phyloP scores from a whole-genome alignment of 2,888 invertebrate genomes.

The Tinea semifulvella region DNA sequence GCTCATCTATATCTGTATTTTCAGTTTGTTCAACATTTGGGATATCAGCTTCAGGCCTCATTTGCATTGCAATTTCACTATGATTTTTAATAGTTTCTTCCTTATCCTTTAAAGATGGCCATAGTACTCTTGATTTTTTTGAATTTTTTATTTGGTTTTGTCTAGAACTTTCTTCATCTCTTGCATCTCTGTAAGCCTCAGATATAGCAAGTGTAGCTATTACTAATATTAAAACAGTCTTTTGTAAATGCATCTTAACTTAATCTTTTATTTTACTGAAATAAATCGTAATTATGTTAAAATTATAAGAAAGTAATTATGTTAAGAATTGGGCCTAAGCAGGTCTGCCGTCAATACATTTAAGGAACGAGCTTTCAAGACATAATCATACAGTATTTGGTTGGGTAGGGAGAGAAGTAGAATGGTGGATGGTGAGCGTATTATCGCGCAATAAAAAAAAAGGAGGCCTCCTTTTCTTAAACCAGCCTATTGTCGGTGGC shows the following conservation, averaged over 20 bases:
- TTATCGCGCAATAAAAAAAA: too few relatives aligned
- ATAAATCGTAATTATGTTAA: not conserved
- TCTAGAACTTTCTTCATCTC: not conserved
- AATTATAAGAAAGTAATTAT: not conserved
- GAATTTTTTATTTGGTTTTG: conserved; percentile 1
- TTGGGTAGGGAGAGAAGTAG: too few relatives aligned
- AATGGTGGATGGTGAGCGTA: too few relatives aligned
- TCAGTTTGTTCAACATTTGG: not conserved
- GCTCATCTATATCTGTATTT: not conserved
- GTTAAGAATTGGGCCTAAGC: too few relatives aligned
- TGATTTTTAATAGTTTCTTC: conserved; percentile 11
- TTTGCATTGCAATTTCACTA: conserved; percentile 1
- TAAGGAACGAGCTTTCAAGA: too few relatives aligned
- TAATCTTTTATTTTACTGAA: not conserved
- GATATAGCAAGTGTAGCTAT: not conserved
- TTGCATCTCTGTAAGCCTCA: not conserved
- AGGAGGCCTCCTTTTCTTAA: too few relatives aligned
- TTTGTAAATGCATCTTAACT: conserved; percentile 1
- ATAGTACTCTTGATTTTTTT: conserved; percentile 33
- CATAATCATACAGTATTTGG: too few relatives aligned
- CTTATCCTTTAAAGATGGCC: conserved; percentile 27
- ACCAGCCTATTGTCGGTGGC: too few relatives aligned
- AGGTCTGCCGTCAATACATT: too few relatives aligned
- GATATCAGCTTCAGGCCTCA: conserved; percentile 1
- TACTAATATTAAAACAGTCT: conserved; percentile 9